Evolutionary conservation across 2,888 invertebrate genomes (phyloP).

Genomic region (Hermaeophaga mercurialis): DNA sequence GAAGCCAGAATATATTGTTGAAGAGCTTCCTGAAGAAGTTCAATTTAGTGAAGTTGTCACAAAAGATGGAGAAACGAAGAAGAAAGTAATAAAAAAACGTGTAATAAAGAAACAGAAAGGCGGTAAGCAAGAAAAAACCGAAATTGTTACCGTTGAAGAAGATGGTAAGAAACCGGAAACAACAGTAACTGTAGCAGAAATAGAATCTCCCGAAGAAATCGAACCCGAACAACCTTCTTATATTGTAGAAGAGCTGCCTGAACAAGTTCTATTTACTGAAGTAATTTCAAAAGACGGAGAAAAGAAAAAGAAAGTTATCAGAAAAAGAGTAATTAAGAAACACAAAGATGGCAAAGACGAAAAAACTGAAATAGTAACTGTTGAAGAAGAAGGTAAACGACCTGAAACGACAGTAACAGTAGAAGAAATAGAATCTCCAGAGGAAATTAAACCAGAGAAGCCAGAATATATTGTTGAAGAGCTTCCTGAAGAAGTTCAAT

Average conservation of each 20-base stretch:
- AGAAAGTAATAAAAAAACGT: constrained; percentile 57
- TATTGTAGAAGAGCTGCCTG: constrained; percentile 23
- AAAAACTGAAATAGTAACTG: constrained; percentile 52
- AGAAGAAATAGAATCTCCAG: constrained; percentile 46
- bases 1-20: constrained; percentile 40
- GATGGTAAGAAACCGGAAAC: constrained; percentile 46
- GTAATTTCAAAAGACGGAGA: constrained; percentile 37
- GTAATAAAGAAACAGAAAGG: constrained; percentile 51
- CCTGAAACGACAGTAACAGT: constrained; percentile 45
- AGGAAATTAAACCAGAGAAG: constrained; percentile 37
- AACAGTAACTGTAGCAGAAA: constrained; percentile 43
- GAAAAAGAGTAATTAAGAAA: constrained; percentile 53
- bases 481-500: constrained; percentile 37
- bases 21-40: constrained; percentile 39
- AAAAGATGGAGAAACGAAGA: constrained; percentile 26
- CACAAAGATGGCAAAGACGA: constrained; percentile 52
- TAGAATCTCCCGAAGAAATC: constrained; percentile 46
- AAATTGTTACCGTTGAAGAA: constrained; percentile 50
- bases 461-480: constrained; percentile 42
- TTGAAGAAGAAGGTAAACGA: constrained; percentile 45
- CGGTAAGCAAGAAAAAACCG: constrained; percentile 52
- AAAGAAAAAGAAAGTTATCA: constrained; percentile 53
- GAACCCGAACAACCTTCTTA: constrained; percentile 5
- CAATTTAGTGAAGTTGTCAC: constrained; percentile 16
- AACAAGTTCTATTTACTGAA: constrained; percentile 44